Percentiles rank a stretch among this genome's conserved stretches.
phyloP scores from a whole-genome alignment of 2,888 invertebrate species.

The Pterobdella sp. region DNA sequence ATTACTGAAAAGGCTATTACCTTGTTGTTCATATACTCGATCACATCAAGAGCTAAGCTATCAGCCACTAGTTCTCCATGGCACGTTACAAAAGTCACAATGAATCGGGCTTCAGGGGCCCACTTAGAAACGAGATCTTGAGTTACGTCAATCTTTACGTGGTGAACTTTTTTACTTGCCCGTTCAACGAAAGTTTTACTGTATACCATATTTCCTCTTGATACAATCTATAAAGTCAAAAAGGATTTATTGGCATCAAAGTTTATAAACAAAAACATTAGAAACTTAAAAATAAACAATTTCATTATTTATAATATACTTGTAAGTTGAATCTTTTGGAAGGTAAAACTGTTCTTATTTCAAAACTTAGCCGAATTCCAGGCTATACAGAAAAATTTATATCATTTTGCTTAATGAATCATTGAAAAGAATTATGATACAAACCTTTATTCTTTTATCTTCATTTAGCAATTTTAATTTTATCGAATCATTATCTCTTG shows the following conservation, averaged over 20 bases:
- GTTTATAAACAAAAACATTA: background rate
- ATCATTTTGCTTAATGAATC: too few relatives aligned
- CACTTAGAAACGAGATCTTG: conserved; percentile 13
- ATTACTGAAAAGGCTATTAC: too few relatives aligned
- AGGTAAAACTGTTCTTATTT: background rate
- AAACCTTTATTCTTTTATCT: background rate
- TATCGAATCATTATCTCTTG: background rate
- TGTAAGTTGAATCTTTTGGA: background rate
- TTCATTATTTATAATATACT: background rate
- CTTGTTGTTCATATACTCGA: conserved; percentile 24
- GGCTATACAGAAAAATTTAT: too few relatives aligned
- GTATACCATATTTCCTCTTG: background rate
- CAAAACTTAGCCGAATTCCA: background rate
- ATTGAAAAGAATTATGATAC: too few relatives aligned
- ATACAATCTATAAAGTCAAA: background rate
- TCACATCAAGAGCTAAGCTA: conserved; percentile 26
- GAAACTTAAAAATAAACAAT: background rate
- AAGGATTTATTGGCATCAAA: too few relatives aligned
- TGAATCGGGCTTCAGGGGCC: conserved; percentile 26
- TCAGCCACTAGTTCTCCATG: conserved; percentile 30
- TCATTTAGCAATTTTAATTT: background rate
- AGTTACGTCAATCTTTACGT: conserved; percentile 1
- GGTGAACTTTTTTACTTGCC: background rate
- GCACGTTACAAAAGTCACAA: conserved; percentile 27
- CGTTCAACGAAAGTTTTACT: background rate